phyloP scores from a whole-genome alignment of 2,113 vertebrate species.

The Naja naja region DNA sequence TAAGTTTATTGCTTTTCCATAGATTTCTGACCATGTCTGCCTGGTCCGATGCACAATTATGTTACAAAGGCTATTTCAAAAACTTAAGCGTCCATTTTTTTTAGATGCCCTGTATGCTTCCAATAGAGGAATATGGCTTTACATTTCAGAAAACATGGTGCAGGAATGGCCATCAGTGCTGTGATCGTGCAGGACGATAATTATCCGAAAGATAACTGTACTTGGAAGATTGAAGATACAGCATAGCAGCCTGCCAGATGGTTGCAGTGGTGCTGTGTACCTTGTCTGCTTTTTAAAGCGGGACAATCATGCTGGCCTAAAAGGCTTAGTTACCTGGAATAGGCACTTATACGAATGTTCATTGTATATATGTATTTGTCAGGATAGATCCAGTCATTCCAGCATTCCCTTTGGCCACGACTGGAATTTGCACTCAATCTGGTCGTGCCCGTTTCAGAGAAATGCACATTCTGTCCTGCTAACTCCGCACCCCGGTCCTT shows the following conservation, averaged over 20 bases:
- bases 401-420: neutral
- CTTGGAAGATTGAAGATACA: neutral
- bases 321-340: neutral
- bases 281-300: neutral
- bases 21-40: neutral
- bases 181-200: neutral
- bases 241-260: too few species aligned
- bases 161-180: neutral
- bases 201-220: neutral
- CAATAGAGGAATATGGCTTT: neutral
- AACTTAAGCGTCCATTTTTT: neutral
- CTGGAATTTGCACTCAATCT: neutral
- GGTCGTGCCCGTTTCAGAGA: neutral
- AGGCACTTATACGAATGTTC: neutral
- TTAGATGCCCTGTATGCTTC: neutral
- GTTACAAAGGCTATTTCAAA: neutral
- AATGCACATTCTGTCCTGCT: neutral
- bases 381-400: neutral
- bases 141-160: neutral
- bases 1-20: neutral
- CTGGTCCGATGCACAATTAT: neutral
- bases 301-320: neutral
- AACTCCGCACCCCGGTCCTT: too few species aligned
- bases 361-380: neutral
- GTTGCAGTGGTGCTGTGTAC: neutral